These are phyloP conservation scores for Synanceia verrucosa DNA, from an alignment of 2,797 vertebrate species.

Conservation along the genomic window DNA sequence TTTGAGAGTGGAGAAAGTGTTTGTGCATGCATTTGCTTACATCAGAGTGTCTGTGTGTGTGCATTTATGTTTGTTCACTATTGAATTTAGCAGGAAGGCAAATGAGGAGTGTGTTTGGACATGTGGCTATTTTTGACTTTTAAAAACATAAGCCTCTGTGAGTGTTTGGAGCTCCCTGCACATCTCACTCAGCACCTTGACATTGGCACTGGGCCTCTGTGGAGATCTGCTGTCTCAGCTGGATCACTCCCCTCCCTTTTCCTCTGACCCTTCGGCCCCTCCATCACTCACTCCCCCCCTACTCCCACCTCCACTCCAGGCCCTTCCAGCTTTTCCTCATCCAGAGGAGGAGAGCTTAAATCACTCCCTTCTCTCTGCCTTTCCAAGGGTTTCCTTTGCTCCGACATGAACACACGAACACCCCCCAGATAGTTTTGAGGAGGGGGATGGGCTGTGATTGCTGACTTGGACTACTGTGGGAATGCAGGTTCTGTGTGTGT, in stretches of 20 bases:
- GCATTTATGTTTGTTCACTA: not conserved
- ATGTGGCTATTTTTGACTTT: constrained; percentile 42
- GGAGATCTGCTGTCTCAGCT: constrained; percentile 68
- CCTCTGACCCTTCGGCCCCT: constrained; percentile 37
- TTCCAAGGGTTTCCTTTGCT: constrained; percentile 23
- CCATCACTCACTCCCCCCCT: constrained; percentile 31
- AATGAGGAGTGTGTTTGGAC: constrained; percentile 15
- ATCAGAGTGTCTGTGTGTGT: not conserved
- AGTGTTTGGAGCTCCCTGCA: constrained; percentile 29
- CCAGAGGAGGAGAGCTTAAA: constrained; percentile 55
- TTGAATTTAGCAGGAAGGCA: constrained; percentile 11
- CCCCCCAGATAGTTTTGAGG: constrained; percentile 40
- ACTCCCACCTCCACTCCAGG: constrained; percentile 49
- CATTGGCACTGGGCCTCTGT: constrained; percentile 61
- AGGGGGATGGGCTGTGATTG: constrained; percentile 45
- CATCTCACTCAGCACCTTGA: constrained; percentile 70
- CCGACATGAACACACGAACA: constrained; percentile 6
- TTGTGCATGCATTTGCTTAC: not conserved
- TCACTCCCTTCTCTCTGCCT: constrained; percentile 51
- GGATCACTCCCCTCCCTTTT: constrained; percentile 46
- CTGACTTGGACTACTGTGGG: constrained; percentile 70
- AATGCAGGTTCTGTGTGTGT: constrained; percentile 66
- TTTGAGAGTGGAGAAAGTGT: constrained; percentile 16
- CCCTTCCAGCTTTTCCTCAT: constrained; percentile 47
- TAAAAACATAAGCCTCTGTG: constrained; percentile 10